Evolutionary conservation across 2,888 invertebrate species (phyloP).

Genomic region (Buathra laborator): DNA sequence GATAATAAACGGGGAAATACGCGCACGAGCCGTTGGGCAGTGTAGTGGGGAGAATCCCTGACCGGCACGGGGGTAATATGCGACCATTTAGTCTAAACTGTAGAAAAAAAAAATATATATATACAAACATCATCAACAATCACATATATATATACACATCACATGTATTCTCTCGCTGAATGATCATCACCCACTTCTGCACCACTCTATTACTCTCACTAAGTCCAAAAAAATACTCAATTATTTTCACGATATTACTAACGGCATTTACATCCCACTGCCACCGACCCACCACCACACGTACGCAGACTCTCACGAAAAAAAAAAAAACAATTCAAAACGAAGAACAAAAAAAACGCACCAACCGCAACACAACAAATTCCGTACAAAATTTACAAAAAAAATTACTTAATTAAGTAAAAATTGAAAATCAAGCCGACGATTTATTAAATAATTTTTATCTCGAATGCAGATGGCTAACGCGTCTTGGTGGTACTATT

Average conservation of each 20-base stretch:
- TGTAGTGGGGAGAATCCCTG: too few species aligned
- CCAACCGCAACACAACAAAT: constrained; percentile 31
- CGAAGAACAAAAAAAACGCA: constrained; percentile 32
- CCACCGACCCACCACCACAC: constrained; percentile 50
- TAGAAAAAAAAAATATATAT: too few species aligned
- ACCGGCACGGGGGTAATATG: too few species aligned
- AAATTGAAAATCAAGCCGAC: background rate
- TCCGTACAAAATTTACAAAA: constrained; percentile 34
- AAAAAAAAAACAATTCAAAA: constrained; percentile 43
- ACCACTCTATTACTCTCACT: background rate
- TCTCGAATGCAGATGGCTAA: constrained; percentile 92
- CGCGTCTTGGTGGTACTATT: constrained; percentile 98
- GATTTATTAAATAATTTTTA: constrained; percentile 39
- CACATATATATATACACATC: constrained; percentile 29
- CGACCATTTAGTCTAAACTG: too few species aligned
- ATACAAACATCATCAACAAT: constrained; percentile 29
- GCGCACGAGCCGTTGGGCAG: too few species aligned
- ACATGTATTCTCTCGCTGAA: constrained; percentile 36
- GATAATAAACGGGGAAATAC: too few species aligned
- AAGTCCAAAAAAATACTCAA: constrained; percentile 6
- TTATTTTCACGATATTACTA: constrained; percentile 34
- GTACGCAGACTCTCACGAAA: constrained; percentile 62
- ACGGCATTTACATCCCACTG: constrained; percentile 39
- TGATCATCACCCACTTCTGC: constrained; percentile 22
- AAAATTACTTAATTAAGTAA: background rate